Percentiles rank a stretch among this genome's conserved stretches.
phyloP scores from a whole-genome alignment of 92 coral and sea anemone genomes.

The Zoanthus gigantus region DNA sequence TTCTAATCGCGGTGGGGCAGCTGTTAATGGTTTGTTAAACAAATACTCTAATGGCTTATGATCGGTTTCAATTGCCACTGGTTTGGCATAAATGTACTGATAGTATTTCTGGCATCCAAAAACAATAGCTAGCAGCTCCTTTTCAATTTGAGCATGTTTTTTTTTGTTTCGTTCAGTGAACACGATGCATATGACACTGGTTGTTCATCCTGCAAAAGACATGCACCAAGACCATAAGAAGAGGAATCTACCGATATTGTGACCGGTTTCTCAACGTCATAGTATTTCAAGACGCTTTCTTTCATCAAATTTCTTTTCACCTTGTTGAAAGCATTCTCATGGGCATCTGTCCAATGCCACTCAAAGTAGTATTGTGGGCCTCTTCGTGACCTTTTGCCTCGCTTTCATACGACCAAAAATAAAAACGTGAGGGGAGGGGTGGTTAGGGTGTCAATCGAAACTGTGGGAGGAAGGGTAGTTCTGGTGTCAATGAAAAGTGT shows the following conservation, averaged over 20 bases:
- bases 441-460: no score
- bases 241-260: constrained; percentile 60
- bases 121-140: constrained; percentile 44
- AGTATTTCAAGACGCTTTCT: constrained; percentile 37
- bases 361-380: neutral
- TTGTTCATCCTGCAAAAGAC: constrained; percentile 64
- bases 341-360: constrained; percentile 61
- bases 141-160: constrained; percentile 48
- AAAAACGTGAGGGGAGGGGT: no score
- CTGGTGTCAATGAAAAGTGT: no score
- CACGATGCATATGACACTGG: constrained; percentile 49
- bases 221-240: constrained; percentile 64
- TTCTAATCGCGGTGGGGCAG: constrained; percentile 47
- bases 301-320: constrained; percentile 39
- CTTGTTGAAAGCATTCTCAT: neutral
- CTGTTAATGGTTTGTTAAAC: constrained; percentile 39
- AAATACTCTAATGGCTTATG: neutral
- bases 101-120: constrained; percentile 41
- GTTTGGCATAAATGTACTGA: constrained; percentile 38
- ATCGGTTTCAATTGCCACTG: constrained; percentile 14
- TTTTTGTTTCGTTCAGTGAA: constrained; percentile 31
- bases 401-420: no score
- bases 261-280: no score
- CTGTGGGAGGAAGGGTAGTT: no score
- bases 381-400: no score